Evolutionary conservation across 2,113 vertebrate genomes (phyloP).

Genomic region (Felis catus): DNA sequence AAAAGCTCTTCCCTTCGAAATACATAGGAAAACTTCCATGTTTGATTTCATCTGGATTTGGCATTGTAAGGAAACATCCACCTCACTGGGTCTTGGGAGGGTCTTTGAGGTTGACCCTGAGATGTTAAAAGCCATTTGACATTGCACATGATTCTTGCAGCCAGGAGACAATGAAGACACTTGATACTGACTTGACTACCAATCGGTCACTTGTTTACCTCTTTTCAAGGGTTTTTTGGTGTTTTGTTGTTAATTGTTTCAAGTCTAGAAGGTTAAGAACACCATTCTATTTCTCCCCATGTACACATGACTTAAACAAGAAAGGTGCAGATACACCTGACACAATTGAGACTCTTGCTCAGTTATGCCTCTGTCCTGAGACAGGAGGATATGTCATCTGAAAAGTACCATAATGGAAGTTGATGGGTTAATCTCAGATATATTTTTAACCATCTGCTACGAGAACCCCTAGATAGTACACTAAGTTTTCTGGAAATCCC

Average conservation of each 20-base stretch:
- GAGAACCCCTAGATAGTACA: not conserved
- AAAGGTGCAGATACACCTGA: not conserved
- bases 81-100: not conserved
- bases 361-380: not conserved
- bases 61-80: not conserved
- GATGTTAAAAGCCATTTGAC: not conserved
- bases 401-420: not conserved
- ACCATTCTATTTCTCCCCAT: constrained; percentile 11
- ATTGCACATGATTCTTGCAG: not conserved
- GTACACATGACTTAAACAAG: not conserved
- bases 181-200: not conserved
- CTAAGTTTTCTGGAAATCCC: not conserved
- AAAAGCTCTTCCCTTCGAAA: not conserved
- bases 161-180: not conserved
- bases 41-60: not conserved
- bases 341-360: not conserved
- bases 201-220: not conserved
- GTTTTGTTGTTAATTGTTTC: constrained; percentile 22
- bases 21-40: not conserved
- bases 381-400: not conserved
- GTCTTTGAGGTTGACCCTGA: not conserved
- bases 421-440: not conserved
- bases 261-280: constrained; percentile 54
- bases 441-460: not conserved
- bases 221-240: not conserved